Conservation (phyloP, 2,888 invertebrate species). For the Xylota segnis region DNA sequence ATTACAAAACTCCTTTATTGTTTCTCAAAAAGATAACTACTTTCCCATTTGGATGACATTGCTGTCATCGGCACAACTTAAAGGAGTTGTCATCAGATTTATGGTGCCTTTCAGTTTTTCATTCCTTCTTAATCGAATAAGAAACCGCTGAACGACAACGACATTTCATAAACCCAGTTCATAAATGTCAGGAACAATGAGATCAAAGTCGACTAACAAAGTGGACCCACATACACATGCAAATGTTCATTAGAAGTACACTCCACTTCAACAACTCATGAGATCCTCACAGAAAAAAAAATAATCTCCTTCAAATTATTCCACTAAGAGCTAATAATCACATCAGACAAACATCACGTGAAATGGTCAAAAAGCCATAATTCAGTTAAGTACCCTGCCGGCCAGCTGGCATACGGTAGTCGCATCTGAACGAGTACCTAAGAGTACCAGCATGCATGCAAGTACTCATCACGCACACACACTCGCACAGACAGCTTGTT, state of each 20-base stretch:
- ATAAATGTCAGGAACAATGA: background rate
- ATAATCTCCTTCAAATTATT: conserved; percentile 63
- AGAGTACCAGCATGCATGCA: conserved; percentile 29
- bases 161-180: background rate
- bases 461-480: conserved; percentile 9
- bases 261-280: background rate
- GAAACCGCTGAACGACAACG: background rate
- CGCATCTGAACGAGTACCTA: conserved; percentile 38
- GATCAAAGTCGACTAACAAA: background rate
- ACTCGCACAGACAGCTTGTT: conserved; percentile 19
- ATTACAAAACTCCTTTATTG: too few species aligned
- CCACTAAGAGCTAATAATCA: conserved; percentile 77
- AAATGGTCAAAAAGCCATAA: conserved; percentile 79
- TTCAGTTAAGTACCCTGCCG: conserved; percentile 77
- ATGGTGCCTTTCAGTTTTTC: too few species aligned
- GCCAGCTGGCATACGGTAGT: conserved; percentile 33
- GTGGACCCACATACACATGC: background rate
- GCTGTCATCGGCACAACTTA: too few species aligned
- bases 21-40: too few species aligned
- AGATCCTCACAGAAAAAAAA: conserved; percentile 23
- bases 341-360: conserved; percentile 78
- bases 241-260: background rate
- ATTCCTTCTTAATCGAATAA: too few species aligned
- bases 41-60: too few species aligned
- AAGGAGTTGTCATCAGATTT: too few species aligned